A percentile compares a stretch with the other conserved stretches of the same genome.
Evolutionary conservation across 2,113 vertebrate species (phyloP).

Genomic region (Albula goreensis): DNA sequence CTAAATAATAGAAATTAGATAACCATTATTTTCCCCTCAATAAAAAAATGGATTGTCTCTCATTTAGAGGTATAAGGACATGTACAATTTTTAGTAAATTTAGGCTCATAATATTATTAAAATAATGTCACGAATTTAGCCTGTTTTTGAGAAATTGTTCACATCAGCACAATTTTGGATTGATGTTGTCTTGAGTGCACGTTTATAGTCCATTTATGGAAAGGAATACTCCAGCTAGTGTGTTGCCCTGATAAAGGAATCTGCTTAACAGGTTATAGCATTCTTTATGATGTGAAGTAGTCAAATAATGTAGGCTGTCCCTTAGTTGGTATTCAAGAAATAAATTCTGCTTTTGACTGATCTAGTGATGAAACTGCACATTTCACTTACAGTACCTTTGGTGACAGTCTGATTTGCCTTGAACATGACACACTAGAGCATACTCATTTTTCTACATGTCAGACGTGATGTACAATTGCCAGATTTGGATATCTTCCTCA

Average conservation of each 20-base stretch:
- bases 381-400: not conserved
- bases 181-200: not conserved
- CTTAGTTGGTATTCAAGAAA: not conserved
- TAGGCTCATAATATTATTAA: too few species aligned
- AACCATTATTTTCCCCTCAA: too few species aligned
- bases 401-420: not conserved
- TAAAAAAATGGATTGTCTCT: too few species aligned
- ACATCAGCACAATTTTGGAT: not conserved
- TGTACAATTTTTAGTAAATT: too few species aligned
- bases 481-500: not conserved
- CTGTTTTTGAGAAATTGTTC: too few species aligned
- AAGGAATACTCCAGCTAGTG: not conserved
- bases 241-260: not conserved
- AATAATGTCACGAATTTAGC: too few species aligned
- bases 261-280: not conserved
- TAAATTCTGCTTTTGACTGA: not conserved
- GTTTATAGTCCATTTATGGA: not conserved
- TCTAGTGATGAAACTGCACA: not conserved
- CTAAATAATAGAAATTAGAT: not conserved
- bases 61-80: too few species aligned
- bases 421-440: not conserved
- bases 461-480: not conserved
- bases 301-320: not conserved
- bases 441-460: too few species aligned
- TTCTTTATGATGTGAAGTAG: not conserved